Evolutionary conservation across 2,113 vertebrate genomes (phyloP).

Genomic region (Lycaon pictus): DNA sequence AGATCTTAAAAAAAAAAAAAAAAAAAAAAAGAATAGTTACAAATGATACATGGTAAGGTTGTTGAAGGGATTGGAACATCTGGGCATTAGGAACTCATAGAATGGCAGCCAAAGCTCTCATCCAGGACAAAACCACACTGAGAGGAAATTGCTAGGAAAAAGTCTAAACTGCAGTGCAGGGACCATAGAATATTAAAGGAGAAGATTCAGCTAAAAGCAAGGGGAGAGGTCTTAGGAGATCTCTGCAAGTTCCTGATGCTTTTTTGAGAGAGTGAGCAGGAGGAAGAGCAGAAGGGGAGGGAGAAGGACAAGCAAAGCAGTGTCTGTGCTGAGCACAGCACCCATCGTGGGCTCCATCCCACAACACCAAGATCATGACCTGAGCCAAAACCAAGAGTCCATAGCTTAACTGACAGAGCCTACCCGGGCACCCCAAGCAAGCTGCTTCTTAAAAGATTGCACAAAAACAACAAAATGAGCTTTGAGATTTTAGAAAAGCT

Average conservation of each 20-base stretch:
- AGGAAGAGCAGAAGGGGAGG: background rate
- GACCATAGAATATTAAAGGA: background rate
- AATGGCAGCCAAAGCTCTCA: background rate
- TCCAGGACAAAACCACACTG: background rate
- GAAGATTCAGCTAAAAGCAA: background rate
- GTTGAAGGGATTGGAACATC: background rate
- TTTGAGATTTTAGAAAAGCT: background rate
- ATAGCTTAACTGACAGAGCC: background rate
- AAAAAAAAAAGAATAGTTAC: background rate
- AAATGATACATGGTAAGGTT: background rate
- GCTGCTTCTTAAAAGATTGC: background rate
- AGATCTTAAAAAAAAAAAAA: background rate
- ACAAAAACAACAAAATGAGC: background rate
- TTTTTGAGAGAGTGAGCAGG: background rate
- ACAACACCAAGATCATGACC: background rate
- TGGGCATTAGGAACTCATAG: background rate
- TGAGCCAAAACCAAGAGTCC: background rate
- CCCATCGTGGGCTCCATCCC: background rate
- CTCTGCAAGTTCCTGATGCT: background rate
- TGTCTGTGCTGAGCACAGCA: background rate
- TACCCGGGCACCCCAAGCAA: background rate
- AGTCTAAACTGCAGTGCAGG: background rate
- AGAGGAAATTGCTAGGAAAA: slow-evolving; percentile 27
- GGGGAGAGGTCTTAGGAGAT: background rate
- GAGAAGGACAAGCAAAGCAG: background rate